Base-by-base conservation (phyloP, 2,797 vertebrate species). In the Sebastes kiyomatsui region DNA sequence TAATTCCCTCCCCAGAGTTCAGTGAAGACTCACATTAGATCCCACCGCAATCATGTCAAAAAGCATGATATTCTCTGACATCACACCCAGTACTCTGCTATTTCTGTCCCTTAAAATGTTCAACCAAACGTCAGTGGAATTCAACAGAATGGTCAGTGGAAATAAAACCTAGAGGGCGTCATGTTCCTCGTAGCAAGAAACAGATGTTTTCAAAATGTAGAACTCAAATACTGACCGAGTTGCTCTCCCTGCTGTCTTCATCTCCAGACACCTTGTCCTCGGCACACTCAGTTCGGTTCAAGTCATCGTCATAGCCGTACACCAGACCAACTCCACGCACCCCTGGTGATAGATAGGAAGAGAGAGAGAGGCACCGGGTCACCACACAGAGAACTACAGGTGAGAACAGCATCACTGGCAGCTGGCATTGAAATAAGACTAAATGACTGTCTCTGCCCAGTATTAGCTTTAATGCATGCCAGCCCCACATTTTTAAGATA, bases 171-270 rank as follows among this genome's bases (percentile, higher is more conserved):
- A 49, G 46, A 49, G 46, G 46, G 18, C 18, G 7, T 20, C 46
- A 49, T 20, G 46, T 49, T 49, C 16, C 46, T 49, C 46, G 18
- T 0, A 28, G 18, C 3, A 13, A 25, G 23, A 20, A 28, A 22
- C 8, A n/a, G 1, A 7, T 46, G 6, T 58, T 68, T 16, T 64
- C 2, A 35, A 5, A 67, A 7, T 4, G 14, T 8, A 25, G 10
- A 69, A 61, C 4, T 72, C 20, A 55, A 68, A 88, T 73, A 97
- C 97, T 95, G 85, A 99, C 98, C 90, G 97, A 99, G 87, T 96
- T 96, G 73, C 98, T 98, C 60, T 97, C 97, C 66, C 96, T 95
- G 22, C 97, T 98, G 10, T 98, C 98, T 55, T 99, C 98, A 71
- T 98, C 97, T 74, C 93, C 97, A 2, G 96, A 98, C 0, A 58